Evolutionary conservation across 2,797 vertebrate species (phyloP).

Genomic region (Mormyrus proboscirostris): DNA sequence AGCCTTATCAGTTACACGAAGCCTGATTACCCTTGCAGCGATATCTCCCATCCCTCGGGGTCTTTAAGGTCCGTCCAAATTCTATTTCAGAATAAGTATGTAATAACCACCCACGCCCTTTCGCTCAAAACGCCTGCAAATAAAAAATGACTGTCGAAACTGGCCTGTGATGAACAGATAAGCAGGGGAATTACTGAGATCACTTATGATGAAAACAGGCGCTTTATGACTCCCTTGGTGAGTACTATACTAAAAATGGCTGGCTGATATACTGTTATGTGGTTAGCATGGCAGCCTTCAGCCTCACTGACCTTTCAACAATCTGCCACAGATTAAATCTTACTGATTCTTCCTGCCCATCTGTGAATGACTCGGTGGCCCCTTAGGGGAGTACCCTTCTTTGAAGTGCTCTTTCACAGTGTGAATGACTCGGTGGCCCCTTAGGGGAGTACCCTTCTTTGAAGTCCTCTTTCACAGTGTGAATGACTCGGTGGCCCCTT

Average conservation of each 20-base stretch:
- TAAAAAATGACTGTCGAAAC: not conserved
- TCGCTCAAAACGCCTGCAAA: not conserved
- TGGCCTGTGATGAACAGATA: not conserved
- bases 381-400: not conserved
- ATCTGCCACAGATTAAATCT: not conserved
- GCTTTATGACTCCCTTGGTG: not conserved
- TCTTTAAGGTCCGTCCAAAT: not conserved
- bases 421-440: not conserved
- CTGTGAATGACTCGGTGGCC: not conserved
- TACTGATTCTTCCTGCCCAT: not conserved
- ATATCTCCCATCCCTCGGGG: not conserved
- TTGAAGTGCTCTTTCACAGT: not conserved
- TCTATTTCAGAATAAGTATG: not conserved
- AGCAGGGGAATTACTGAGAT: not conserved
- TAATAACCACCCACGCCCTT: not conserved
- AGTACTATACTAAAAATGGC: not conserved
- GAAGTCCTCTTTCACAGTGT: not conserved
- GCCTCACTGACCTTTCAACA: not conserved
- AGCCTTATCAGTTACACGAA: not conserved
- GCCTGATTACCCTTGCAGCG: not conserved
- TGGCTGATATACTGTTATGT: not conserved
- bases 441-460: not conserved
- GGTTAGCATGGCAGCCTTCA: not conserved
- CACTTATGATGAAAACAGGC: not conserved
- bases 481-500: not conserved